Percentiles rank a stretch among this genome's conserved stretches.
phyloP scores from a whole-genome alignment of 2,113 vertebrate genomes.

The Boulengeromyrus knoepffleri region DNA sequence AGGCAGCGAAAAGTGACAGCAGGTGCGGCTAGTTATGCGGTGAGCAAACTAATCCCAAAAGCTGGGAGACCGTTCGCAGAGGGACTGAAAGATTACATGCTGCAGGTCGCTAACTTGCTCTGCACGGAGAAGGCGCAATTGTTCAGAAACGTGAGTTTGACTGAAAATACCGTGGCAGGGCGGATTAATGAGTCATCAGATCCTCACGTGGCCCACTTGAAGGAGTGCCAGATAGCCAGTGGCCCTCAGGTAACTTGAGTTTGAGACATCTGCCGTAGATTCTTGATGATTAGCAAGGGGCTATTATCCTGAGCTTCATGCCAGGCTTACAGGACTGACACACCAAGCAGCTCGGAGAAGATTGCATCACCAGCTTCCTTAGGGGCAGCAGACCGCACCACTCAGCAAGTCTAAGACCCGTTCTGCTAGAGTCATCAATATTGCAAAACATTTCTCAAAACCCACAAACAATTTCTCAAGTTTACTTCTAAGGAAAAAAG shows the following conservation, averaged over 20 bases:
- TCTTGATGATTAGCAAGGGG: neutral
- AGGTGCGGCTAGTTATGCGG: neutral
- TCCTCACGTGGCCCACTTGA: neutral
- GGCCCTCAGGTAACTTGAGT: neutral
- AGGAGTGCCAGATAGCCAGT: neutral
- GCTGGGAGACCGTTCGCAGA: neutral
- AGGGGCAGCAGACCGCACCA: neutral
- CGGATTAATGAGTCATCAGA: neutral
- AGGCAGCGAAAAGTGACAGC: neutral
- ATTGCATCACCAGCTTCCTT: neutral
- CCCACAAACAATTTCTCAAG: neutral
- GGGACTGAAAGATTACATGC: neutral
- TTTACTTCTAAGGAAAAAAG: neutral
- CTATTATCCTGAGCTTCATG: neutral
- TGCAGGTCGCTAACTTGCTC: neutral
- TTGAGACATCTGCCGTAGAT: neutral
- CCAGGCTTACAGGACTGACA: neutral
- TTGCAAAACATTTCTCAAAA: slow-evolving; percentile 1
- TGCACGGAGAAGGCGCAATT: neutral
- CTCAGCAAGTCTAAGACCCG: neutral
- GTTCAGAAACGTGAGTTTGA: neutral
- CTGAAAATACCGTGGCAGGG: neutral
- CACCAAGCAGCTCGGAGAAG: neutral
- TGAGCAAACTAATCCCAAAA: neutral
- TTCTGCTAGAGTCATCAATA: neutral